Percentiles rank a stretch among this genome's conserved stretches.
Evolutionary conservation across 2,888 invertebrate genomes (phyloP).

Genomic region (Cecidostiba fungosa): DNA sequence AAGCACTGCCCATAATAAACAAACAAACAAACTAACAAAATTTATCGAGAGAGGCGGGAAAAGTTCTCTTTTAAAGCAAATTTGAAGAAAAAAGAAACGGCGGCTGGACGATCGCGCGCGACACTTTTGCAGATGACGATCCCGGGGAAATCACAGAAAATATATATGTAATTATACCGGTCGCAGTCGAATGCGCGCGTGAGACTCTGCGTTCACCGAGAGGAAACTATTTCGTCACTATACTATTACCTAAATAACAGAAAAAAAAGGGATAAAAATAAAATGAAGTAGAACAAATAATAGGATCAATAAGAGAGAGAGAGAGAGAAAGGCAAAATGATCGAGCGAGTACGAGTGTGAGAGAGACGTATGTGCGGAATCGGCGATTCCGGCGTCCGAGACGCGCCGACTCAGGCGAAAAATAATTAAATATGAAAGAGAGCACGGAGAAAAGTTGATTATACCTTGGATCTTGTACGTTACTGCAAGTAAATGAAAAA

Average conservation of each 20-base stretch:
- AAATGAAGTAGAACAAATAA: conserved; percentile 8
- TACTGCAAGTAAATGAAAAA: conserved; percentile 57
- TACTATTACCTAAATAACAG: conserved; percentile 61
- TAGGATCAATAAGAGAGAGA: neutral
- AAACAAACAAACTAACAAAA: conserved; percentile 1
- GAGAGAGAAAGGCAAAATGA: neutral
- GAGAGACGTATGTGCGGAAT: neutral
- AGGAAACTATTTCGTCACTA: conserved; percentile 26
- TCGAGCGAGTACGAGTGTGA: neutral
- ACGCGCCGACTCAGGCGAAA: neutral
- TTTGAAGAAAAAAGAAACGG: neutral
- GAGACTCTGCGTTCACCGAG: neutral
- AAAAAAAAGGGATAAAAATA: conserved; percentile 41
- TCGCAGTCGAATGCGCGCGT: neutral
- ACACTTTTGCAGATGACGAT: neutral
- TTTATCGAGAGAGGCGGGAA: conserved; percentile 40
- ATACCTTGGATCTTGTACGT: conserved; percentile 51
- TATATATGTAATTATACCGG: neutral
- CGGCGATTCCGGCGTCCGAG: neutral
- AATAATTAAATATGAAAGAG: neutral
- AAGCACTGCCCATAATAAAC: conserved; percentile 71
- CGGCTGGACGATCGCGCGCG: neutral
- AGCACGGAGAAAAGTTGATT: conserved; percentile 7
- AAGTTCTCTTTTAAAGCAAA: neutral
- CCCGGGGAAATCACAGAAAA: neutral